Evolutionary conservation across 1,140 invertebrate genomes (phyloP).

Genomic region (Zaprionus gabonicus): DNA sequence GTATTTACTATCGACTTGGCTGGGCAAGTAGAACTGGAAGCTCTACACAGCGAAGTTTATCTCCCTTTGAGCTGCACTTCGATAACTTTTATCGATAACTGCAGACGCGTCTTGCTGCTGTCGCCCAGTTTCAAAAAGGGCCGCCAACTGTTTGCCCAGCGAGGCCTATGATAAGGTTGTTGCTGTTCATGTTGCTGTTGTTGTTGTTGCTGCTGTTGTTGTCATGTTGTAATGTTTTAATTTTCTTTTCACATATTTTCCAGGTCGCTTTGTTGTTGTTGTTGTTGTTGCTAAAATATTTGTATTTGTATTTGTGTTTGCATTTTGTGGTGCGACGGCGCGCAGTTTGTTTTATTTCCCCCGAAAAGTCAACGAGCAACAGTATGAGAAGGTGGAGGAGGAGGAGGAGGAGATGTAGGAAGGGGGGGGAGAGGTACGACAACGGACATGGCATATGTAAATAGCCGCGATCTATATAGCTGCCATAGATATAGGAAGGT

Average conservation of each 20-base stretch:
- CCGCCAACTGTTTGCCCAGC: slow-evolving; percentile 47
- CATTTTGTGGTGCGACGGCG: slow-evolving; percentile 45
- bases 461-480: slow-evolving; percentile 73
- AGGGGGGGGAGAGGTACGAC: not conserved
- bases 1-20: not conserved
- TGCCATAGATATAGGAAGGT: slow-evolving; percentile 49
- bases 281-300: slow-evolving; percentile 72
- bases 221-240: slow-evolving; percentile 29
- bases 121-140: slow-evolving; percentile 28
- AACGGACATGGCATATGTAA: slow-evolving; percentile 68
- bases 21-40: too few species aligned
- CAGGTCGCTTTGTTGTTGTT: slow-evolving; percentile 22
- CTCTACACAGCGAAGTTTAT: too few species aligned
- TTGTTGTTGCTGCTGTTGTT: slow-evolving; percentile 30
- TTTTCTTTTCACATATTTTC: slow-evolving; percentile 14
- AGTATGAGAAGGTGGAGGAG: slow-evolving; percentile 1
- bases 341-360: slow-evolving; percentile 69
- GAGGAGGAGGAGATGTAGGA: not conserved
- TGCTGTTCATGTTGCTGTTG: not conserved
- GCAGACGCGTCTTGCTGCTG: not conserved
- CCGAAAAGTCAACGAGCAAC: slow-evolving; percentile 67
- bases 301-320: slow-evolving; percentile 63
- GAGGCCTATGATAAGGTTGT: slow-evolving; percentile 32
- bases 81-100: slow-evolving; percentile 16
- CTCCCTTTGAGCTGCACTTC: too few species aligned